phyloP scores from a whole-genome alignment of 2,888 invertebrate genomes.

The Meandrusa payeni region DNA sequence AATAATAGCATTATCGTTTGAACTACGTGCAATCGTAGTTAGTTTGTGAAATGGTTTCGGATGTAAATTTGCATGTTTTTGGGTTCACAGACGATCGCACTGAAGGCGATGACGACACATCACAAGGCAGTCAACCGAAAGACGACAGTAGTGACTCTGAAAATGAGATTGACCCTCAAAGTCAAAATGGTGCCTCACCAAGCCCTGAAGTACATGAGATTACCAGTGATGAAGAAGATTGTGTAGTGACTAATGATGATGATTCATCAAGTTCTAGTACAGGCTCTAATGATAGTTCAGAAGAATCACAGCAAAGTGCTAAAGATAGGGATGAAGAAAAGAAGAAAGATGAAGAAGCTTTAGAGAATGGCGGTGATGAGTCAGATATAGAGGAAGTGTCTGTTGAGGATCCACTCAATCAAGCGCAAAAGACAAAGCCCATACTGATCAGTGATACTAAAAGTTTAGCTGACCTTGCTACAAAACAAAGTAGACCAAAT shows the following conservation, averaged over 20 bases:
- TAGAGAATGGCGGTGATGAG: conserved; percentile 80
- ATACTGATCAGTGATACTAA: conserved; percentile 89
- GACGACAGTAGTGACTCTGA: conserved; percentile 71
- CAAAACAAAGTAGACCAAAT: conserved; percentile 72
- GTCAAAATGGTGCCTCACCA: conserved; percentile 63
- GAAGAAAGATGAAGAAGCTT: conserved; percentile 60
- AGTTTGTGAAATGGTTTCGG: background rate
- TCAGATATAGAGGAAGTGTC: conserved; percentile 85
- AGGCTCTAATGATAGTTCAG: conserved; percentile 81
- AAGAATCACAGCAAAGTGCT: conserved; percentile 70
- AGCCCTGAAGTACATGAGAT: conserved; percentile 77
- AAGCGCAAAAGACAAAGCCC: conserved; percentile 58
- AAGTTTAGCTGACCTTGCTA: conserved; percentile 85
- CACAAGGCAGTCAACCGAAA: conserved; percentile 72
- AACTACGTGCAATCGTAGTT: background rate
- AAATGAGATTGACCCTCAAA: conserved; percentile 59
- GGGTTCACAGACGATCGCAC: conserved; percentile 66
- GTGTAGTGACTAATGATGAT: conserved; percentile 75
- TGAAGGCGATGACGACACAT: conserved; percentile 74
- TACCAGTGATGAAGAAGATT: conserved; percentile 81
- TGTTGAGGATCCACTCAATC: conserved; percentile 84
- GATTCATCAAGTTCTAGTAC: conserved; percentile 79
- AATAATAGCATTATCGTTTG: background rate
- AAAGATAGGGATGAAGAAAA: conserved; percentile 77
- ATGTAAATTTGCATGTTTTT: conserved; percentile 5